Conservation (phyloP, 2,888 invertebrate genomes). For the Dichetophora obliterata region DNA sequence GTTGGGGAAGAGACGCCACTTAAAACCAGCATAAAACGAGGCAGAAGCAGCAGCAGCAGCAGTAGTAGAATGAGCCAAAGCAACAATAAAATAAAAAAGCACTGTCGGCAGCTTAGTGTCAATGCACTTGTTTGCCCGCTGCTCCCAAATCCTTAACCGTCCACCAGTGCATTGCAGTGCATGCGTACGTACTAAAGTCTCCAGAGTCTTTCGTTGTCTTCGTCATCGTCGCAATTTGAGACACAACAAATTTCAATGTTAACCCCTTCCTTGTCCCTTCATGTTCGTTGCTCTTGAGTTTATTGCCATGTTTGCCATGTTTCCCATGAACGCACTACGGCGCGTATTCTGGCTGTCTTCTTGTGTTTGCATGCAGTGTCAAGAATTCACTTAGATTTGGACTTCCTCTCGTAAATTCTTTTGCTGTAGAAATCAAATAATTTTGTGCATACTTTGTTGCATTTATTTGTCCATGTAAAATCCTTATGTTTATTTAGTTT, state of each 20-base stretch:
- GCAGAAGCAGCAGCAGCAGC: not conserved
- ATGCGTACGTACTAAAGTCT: conserved; percentile 34
- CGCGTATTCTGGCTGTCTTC: conserved; percentile 7
- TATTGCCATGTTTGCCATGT: not conserved
- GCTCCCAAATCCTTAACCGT: conserved; percentile 18
- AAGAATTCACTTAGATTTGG: too few relatives aligned
- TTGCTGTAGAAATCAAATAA: too few relatives aligned
- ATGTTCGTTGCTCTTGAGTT: conserved; percentile 16
- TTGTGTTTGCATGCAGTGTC: too few relatives aligned
- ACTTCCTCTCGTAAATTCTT: too few relatives aligned
- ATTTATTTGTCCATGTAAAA: too few relatives aligned
- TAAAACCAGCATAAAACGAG: conserved; percentile 12
- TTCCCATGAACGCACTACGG: not conserved
- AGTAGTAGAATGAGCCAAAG: not conserved
- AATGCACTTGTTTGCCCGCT: conserved; percentile 65
- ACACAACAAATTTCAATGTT: not conserved
- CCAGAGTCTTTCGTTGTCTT: conserved; percentile 5
- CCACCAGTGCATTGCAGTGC: conserved; percentile 29
- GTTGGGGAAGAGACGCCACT: conserved; percentile 1
- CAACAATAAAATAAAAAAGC: not conserved
- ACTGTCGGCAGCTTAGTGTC: conserved; percentile 57
- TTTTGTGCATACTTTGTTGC: too few relatives aligned
- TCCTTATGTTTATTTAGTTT: too few relatives aligned
- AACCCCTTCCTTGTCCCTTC: not conserved
- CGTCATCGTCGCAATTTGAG: not conserved